Evolutionary conservation across 2,113 vertebrate species (phyloP).

Genomic region (Heterochromis multidens): DNA sequence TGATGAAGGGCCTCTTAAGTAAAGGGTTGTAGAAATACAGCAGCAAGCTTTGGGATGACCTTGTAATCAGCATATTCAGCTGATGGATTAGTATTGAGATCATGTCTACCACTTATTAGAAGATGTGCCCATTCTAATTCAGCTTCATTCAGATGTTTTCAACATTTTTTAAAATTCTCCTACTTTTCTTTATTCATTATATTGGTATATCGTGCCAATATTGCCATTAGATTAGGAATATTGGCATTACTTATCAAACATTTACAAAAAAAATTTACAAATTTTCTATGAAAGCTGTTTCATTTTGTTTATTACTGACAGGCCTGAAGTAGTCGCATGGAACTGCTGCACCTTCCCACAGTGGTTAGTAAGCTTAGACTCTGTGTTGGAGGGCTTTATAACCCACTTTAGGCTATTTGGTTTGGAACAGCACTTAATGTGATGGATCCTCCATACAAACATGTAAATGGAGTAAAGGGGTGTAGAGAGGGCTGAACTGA

Average conservation of each 20-base stretch:
- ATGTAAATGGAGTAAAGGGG: not conserved
- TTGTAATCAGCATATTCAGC: not conserved
- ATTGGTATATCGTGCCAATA: not conserved
- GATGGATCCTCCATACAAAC: not conserved
- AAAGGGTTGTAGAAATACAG: not conserved
- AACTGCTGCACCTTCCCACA: not conserved
- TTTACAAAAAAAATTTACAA: not conserved
- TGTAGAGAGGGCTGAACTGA: not conserved
- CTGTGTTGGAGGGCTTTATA: not conserved
- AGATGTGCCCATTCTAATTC: accelerated
- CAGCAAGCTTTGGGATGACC: not conserved
- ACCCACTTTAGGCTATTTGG: not conserved
- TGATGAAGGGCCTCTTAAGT: not conserved
- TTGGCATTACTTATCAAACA: not conserved
- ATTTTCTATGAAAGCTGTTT: not conserved
- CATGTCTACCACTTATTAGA: not conserved
- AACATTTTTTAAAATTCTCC: not conserved
- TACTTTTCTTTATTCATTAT: not conserved
- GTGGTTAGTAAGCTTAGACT: not conserved
- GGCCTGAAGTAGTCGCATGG: not conserved
- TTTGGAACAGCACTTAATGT: not conserved
- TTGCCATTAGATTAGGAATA: not conserved
- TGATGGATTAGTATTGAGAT: not conserved
- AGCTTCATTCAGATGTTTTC: not conserved
- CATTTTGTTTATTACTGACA: not conserved